Base-by-base conservation (phyloP, 2,888 invertebrate species). In the Caenorhabditis wallacei region DNA sequence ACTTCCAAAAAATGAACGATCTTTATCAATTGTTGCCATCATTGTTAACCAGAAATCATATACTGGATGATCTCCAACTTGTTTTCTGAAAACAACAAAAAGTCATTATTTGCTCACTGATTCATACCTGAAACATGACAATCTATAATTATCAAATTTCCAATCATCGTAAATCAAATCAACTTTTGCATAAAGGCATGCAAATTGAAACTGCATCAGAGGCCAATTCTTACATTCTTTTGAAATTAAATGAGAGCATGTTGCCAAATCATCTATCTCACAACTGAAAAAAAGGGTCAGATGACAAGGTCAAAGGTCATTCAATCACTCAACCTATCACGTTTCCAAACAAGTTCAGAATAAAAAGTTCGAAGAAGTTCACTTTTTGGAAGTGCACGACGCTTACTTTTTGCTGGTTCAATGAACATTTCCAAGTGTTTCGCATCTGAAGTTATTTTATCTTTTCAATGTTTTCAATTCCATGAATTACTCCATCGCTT, bases 1-100 rank as follows among this genome's bases (percentile, higher is more conserved):
- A 37, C 81, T 83, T 59, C 84, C 87, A 51, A 85, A 85, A 48
- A 87, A 84, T 0, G 63, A 22, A 5, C 84, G 78, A 35, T 78
- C 78, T 56, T 70, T 78, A 69, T 68, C 35, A 37, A 59, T 78
- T 30, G 56, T 69, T n/a, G 78, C 81, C 75, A 87, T 80, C 46
- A 87, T 76, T 8, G 87, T 84, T 22, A 87, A 57, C 88, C 88
- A 88, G 69, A 88, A 88, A 43, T 88, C 88, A 72, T 87, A 88
- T 26, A 87, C 88, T 1, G 87, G 87, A 76, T 88, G 87, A 40
- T 88, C 84, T 18, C 75, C 26, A 8, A 88, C 81, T 54, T 84
- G 85, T 54, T 84, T 87, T 66, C 87, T 87, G 74, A n/a, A 80
- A 54, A 48, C n/a, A 48, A 46, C 10, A n/a, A 13, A 10, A 1